A percentile compares a stretch with the other conserved stretches of the same genome.
phyloP scores from a whole-genome alignment of 2,797 vertebrate genomes.

The Cossypha niveicapilla region DNA sequence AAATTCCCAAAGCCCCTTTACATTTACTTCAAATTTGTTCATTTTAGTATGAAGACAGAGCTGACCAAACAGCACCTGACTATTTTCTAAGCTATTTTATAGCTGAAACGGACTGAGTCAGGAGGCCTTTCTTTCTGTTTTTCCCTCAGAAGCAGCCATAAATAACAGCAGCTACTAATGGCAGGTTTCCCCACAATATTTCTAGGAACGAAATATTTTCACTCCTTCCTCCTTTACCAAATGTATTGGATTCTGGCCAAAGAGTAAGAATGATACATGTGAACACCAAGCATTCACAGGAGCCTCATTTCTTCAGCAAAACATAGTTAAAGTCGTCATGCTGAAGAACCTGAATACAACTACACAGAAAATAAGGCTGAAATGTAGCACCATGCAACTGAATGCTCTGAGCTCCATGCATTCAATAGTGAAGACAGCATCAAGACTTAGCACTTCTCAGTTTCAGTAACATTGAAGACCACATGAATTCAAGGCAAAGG shows the following conservation, averaged over 20 bases:
- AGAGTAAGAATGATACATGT: background rate
- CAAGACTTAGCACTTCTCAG: background rate
- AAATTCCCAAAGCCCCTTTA: background rate
- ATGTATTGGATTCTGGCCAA: background rate
- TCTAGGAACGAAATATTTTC: background rate
- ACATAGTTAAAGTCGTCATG: background rate
- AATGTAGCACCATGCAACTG: background rate
- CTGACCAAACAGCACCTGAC: background rate
- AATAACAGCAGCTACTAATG: background rate
- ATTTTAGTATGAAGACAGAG: background rate
- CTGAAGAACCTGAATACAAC: background rate
- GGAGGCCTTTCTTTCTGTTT: background rate
- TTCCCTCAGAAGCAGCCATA: background rate
- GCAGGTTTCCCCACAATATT: background rate
- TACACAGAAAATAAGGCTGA: background rate
- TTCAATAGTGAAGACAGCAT: background rate
- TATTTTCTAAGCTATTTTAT: background rate
- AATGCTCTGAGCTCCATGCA: background rate
- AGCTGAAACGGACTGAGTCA: background rate
- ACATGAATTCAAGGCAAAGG: background rate
- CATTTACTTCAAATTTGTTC: background rate
- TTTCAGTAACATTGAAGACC: background rate
- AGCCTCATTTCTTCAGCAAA: background rate
- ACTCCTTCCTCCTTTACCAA: background rate
- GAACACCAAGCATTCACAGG: background rate